These are phyloP conservation scores for Paramisgurnus dabryanus DNA, from an alignment of 2,113 vertebrate species.

Conservation along the genomic window DNA sequence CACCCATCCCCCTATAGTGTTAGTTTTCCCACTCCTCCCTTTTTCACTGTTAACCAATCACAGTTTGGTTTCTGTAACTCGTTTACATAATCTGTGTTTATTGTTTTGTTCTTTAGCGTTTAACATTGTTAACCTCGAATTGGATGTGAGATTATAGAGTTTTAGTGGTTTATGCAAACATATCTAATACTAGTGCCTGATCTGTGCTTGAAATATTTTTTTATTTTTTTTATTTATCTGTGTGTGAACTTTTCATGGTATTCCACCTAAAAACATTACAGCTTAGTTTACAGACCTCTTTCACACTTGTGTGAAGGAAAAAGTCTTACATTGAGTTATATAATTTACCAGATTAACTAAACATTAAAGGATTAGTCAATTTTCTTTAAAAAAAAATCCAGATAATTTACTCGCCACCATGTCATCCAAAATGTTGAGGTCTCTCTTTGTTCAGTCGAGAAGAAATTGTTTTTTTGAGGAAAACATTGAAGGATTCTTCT, in stretches of 20 bases:
- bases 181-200: too few relatives aligned
- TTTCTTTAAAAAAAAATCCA: too few relatives aligned
- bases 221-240: not conserved
- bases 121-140: too few relatives aligned
- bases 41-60: not conserved
- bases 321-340: slow-evolving; percentile 28
- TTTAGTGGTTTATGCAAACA: too few relatives aligned
- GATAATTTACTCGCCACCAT: too few relatives aligned
- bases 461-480: too few relatives aligned
- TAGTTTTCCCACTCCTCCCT: not conserved
- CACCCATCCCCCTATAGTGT: not conserved
- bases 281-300: slow-evolving; percentile 19
- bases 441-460: too few relatives aligned
- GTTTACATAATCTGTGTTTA: not conserved
- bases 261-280: not conserved
- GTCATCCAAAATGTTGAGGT: too few relatives aligned
- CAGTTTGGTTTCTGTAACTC: not conserved
- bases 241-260: not conserved
- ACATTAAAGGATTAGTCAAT: too few relatives aligned
- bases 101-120: not conserved
- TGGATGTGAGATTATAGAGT: too few relatives aligned
- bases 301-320: slow-evolving; percentile 22
- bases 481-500: too few relatives aligned
- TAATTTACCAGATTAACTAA: slow-evolving; percentile 41
- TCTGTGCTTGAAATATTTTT: too few relatives aligned